Evolutionary conservation across 2,113 vertebrate genomes (phyloP), one percentile per base, ranked within the genome.

Genomic region (Brachyhypopomus occidentalis): DNA sequence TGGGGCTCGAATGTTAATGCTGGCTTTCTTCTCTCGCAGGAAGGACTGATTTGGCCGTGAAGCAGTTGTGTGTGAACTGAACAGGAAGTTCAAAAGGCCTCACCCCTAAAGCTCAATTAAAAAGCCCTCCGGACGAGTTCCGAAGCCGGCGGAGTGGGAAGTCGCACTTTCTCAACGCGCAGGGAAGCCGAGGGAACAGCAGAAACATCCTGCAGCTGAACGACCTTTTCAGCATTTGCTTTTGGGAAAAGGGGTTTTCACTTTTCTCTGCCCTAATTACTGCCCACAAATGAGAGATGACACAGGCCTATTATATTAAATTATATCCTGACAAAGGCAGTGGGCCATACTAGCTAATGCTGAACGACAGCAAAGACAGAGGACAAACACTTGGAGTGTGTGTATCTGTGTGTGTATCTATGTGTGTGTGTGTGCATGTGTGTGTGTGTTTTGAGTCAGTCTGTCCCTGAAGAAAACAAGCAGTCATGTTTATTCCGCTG

Each of bases 401-500:
- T 72, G 58, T 17, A 41, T 23, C 58, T 64, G 74, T 77, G 25
- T 59, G 23, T 58, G 22, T 34, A 27, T 59, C 63, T 71, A 62
- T 70, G 77, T 52, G 73, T 84, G 56, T 23, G 76, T 77, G 30
- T 79, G 73, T 84, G 56, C 20, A 70, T 77, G 30, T 79, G 59
- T 77, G 36, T 82, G 30, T 77, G 36, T 79, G 76, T 83, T 80
- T 63, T 48, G 55, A 81, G 48, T 48, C 58, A 23, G n/a, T 20
- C 14, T 41, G 55, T 79, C 79, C 76, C 72, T 7, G 27, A 79
- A 75, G 77, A 76, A 79, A 84, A 86, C 72, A 83, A 72, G n/a
- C 52, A 2, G 45, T 48, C 78, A 59, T 25, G 83, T 84, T 86
- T 87, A 83, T 82, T 86, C 59, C 55, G 82, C 48, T 11, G 60